Base-by-base conservation (phyloP, 1,140 invertebrate genomes). In the Telenomus remus region DNA sequence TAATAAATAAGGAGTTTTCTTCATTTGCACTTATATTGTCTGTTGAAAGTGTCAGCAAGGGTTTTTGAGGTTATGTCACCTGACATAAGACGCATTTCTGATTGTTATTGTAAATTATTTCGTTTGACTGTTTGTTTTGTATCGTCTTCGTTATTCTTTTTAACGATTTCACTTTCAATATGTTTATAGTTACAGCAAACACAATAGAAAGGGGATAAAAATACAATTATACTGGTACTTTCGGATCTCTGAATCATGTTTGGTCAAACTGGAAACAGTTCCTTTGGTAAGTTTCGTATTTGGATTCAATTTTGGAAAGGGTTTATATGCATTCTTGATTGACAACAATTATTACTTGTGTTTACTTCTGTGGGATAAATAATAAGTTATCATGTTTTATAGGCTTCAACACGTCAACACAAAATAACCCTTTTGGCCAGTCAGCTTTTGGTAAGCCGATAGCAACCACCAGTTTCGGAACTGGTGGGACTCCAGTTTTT, bases 401-500 rank as follows among this genome's bases (percentile, higher is more conserved):
- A 76, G 84, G 81, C 50, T 88, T 88, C 60, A 87, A 82, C 51
- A 61, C 85, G 46, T 61, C 81, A 4, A 79, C 84, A 0, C 86
- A 87, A 61, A 86, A 76, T 44, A 88, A 82, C 78, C 87, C 87
- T 0, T 90, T 90, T 79, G 88, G 88, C 4, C 86, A 88, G 56
- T 87, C 89, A 8, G 82, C 88, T 9, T 90, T 89, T 83, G 87
- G 89, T 4, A 89, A 89, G 79, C 85, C 88, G 11, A 85, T 85
- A 69, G 80, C 88, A 8, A 88, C 88, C 10, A 87, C 84, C 11
- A 88, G 85, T 76, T 89, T 89, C 75, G 86, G 85, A 15, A 83
- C 85, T 15, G 80, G 76, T 4, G 72, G 84, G 27, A 57, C 86
- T 12, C 84, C 89, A 53, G 89, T 89, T 7, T 90, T 90, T 84